Percentiles rank a stretch among this genome's conserved stretches.
Evolutionary conservation across 2,113 vertebrate genomes (phyloP).

Genomic region (Mandrillus leucophaeus): DNA sequence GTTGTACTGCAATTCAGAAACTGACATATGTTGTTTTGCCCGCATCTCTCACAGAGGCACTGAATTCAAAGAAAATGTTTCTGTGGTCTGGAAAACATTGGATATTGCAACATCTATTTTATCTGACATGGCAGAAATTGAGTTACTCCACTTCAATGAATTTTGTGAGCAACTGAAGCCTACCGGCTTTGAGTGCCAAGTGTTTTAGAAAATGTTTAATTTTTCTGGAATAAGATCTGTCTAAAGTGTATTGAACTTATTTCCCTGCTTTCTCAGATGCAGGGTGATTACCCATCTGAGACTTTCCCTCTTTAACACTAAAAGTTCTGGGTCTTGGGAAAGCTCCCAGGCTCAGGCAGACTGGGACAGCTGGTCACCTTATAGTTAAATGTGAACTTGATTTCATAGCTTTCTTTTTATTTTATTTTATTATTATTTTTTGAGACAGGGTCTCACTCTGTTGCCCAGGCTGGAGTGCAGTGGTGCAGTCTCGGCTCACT

Average conservation of each 20-base stretch:
- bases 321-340: background rate
- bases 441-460: too few species aligned
- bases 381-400: background rate
- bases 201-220: background rate
- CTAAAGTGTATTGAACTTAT: background rate
- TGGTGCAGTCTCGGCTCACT: too few species aligned
- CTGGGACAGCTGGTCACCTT: background rate
- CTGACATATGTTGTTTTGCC: background rate
- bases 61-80: background rate
- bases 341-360: background rate
- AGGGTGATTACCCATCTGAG: background rate
- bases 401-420: background rate
- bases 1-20: conserved; percentile 32
- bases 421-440: too few species aligned
- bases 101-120: background rate
- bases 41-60: background rate
- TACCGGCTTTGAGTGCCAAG: background rate
- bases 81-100: background rate
- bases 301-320: background rate
- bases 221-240: conserved; percentile 11
- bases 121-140: conserved; percentile 6
- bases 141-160: background rate
- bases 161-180: conserved; percentile 10
- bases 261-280: background rate
- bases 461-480: too few species aligned